Base-by-base conservation (phyloP, 2,113 vertebrate genomes). In the Colinus virginianus region DNA sequence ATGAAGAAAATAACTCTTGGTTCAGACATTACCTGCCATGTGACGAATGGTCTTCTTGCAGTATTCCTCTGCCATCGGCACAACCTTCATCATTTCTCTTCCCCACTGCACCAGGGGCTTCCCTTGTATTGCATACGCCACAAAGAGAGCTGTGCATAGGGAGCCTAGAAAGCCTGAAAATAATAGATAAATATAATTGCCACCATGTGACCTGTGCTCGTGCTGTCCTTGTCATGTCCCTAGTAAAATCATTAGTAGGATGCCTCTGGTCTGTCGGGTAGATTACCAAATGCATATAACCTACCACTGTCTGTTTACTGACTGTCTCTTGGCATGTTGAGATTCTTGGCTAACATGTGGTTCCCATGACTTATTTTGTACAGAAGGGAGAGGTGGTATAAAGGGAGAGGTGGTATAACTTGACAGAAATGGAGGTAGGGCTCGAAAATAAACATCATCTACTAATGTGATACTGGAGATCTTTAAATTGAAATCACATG, bases 41-140 rank as follows among this genome's bases (percentile, higher is more conserved):
- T 99, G 99, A 22, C 99, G 98, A 93, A 99, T 99, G n/a, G 98
- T 99, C 93, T 98, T 99, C 96, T 95, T 98, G 94, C 99, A 99
- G 95, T 98, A 99, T 45, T 99, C 99, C 91, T 99, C 98, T 2
- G 99, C 99, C 94, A 98, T 98, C 0, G 98, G 98, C 14, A 99
- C 95, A 9, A 98, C 97, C 88, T 98, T 98, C 97, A 99, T 97
- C 97, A 99, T 98, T 20, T 99, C 99, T 28, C 98, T 98, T 51
- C 99, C 99, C 99, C 99, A 99, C 76, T 96, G 98, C 11, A 86
- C 98, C 14, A 98, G 88, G 3, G 98, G 98, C 75, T 98, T 99
- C 55, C 98, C 98, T 96, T 99, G 99, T 26, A 99, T 81, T 3
- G 99, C 99, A 0, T 98, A 99, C 0, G 99, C 98, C 22, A 98